These are phyloP conservation scores for Irena cyanogastra DNA, from an alignment of 2,113 vertebrate genomes.

Conservation along the genomic window DNA sequence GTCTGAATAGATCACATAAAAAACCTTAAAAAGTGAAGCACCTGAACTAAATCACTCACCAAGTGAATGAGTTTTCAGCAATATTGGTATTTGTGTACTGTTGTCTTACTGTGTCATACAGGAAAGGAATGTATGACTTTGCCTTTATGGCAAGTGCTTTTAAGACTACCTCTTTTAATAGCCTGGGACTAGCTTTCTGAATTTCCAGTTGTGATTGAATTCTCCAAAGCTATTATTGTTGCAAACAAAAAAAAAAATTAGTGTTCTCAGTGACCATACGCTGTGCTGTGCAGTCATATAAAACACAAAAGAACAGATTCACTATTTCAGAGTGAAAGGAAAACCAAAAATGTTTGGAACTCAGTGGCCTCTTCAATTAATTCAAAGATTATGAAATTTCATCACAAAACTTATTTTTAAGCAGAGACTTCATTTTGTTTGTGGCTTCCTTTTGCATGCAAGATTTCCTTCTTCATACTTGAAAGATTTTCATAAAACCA, in stretches of 20 bases:
- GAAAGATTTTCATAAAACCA: background rate
- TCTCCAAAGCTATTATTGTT: slow-evolving; percentile 45
- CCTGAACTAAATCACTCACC: background rate
- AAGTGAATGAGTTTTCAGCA: background rate
- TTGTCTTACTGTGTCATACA: background rate
- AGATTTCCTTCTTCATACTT: background rate
- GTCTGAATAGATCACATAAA: background rate
- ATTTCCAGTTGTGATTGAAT: slow-evolving; percentile 22
- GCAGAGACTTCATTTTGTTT: background rate
- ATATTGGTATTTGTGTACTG: background rate
- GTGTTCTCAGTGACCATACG: background rate
- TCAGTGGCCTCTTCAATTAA: background rate
- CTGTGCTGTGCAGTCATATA: slow-evolving; percentile 18
- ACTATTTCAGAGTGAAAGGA: slow-evolving; percentile 2
- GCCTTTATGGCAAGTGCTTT: background rate
- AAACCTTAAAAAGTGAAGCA: background rate
- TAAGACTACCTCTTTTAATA: background rate
- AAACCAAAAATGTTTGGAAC: background rate
- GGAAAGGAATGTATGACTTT: background rate
- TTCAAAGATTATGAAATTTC: background rate
- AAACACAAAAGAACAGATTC: slow-evolving; percentile 21
- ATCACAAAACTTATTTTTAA: background rate
- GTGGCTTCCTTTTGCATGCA: background rate
- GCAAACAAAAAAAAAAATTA: slow-evolving; percentile 31
- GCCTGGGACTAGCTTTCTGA: slow-evolving; percentile 22